Evolutionary conservation across 2,797 vertebrate species (phyloP), one percentile per base, ranked within the genome.

Genomic region (Tragopan temminckii): DNA sequence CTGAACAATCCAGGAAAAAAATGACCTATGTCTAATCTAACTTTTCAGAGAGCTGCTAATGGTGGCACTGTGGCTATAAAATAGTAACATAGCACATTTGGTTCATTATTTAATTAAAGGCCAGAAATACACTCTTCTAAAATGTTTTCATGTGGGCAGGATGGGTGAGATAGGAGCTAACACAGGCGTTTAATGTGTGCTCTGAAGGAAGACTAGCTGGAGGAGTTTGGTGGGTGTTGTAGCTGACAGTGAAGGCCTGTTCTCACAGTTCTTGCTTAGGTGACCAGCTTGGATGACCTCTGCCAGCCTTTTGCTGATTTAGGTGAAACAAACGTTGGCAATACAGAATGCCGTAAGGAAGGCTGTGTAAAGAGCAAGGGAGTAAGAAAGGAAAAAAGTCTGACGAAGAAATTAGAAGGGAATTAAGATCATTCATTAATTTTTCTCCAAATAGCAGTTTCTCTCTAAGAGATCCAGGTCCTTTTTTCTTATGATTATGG

Each of bases 1-100:
- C 69, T 95, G 82, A 96, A 86, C 74, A 85, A 85, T 58, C 35
- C 52, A 69, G 71, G 74, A 95, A 93, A 89, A 95, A 46, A 13
- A 27, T 76, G 12, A 71, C 80, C 33, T 89, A 33, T 71, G 31
- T 89, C 72, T 93, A 89, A 90, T 68, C 86, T 82, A 82, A 93
- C 62, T 87, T 61, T 63, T 14, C 48, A 59, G 8, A 76, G 78
- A 85, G 25, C 58, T 86, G 35, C 35, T 67, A 93, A 78, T 4
- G 11, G 78, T 89, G 53, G 33, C 63, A 88, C 71, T 5, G 5
- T 53, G 24, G 63, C 70, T 94, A 80, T 76, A 61, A 78, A 88
- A 63, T 67, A 58, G 43, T 91, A 96, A 90, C 31, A 10, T 77
- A 90, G 85, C 85, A 79, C 72, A 66, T 53, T 53, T 46, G 53